A percentile compares a stretch with the other conserved stretches of the same genome.
Evolutionary conservation across 2,888 invertebrate species (phyloP).

Genomic region (Adela reaumurella): DNA sequence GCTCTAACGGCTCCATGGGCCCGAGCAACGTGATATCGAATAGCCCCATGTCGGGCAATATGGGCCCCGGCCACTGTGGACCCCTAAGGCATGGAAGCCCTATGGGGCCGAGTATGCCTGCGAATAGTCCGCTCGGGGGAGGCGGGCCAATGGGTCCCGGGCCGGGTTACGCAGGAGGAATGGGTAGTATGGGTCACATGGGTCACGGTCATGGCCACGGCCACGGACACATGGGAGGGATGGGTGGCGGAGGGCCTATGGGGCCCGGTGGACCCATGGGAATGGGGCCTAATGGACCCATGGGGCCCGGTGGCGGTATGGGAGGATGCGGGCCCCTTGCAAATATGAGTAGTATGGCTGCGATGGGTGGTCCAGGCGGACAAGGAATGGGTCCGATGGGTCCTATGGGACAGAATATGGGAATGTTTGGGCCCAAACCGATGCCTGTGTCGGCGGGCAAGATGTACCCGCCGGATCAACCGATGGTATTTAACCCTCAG

Average conservation of each 20-base stretch:
- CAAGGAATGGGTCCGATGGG: constrained; percentile 53
- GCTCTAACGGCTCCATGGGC: constrained; percentile 57
- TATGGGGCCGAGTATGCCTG: constrained; percentile 28
- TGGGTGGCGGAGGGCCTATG: constrained; percentile 51
- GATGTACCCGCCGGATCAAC: constrained; percentile 92
- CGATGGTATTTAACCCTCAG: constrained; percentile 97
- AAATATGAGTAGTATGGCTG: constrained; percentile 53
- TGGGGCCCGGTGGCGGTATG: constrained; percentile 51
- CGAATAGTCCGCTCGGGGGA: constrained; percentile 43
- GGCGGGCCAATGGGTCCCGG: constrained; percentile 54
- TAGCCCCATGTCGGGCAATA: constrained; percentile 45
- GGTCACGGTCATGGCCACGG: constrained; percentile 21
- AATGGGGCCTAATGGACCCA: constrained; percentile 44
- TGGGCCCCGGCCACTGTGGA: constrained; percentile 52
- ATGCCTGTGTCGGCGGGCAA: constrained; percentile 90
- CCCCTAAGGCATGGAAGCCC: constrained; percentile 54
- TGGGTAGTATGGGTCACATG: constrained; percentile 15
- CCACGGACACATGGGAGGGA: constrained; percentile 45
- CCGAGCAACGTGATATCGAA: constrained; percentile 53
- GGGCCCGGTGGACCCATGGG: constrained; percentile 51
- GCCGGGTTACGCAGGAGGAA: constrained; percentile 28
- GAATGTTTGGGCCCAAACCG: constrained; percentile 75
- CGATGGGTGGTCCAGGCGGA: constrained; percentile 28
- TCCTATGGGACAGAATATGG: constrained; percentile 59
- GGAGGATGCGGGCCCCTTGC: constrained; percentile 48